Base-by-base conservation (phyloP, 2,888 invertebrate species). In the Miltochrista miniata region DNA sequence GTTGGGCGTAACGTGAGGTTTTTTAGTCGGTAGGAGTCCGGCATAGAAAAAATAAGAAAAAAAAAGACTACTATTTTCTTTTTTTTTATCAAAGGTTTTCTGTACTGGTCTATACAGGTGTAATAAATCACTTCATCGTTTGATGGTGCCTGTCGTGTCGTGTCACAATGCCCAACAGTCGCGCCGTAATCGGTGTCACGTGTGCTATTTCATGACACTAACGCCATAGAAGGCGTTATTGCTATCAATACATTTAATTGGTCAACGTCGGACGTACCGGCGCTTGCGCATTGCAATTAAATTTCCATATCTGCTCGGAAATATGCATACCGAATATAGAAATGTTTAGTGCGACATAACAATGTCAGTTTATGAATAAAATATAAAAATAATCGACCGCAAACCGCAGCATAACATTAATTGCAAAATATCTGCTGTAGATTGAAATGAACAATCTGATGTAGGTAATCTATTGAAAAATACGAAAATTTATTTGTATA, bases 201-300 rank as follows among this genome's bases (percentile, higher is more conserved):
- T 64, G 65, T 64, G 61, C 76, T 74, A 67, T 61, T 60, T 54
- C 72, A 74, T 74, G 66, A 57, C 77, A 72, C 46, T 48, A 46
- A 18, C 13, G 46, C 79, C 76, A 59, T 74, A 75, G 69, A 76
- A 14, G 79, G 74, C 49, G 64, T 73, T 76, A 82, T 78, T 74
- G 73, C 76, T 79, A 79, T 81, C 76, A 74, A 77, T 79, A 79
- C 72, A 76, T 70, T 72, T 83, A 84, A 81, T 84, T 77, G 78
- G 74, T 58, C 63, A 70, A 60, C 61, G 35, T 51, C n/a, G n/a
- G 61, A 54, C 61, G 63, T 38, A 39, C 40, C 54, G 60, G 62
- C 56, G 61, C 70, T 56, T 68, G 61, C 65, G 58, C 65, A 52
- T 56, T 46, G 63, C 72, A 64, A 76, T 76, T 74, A 68, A 71